Evolutionary conservation across 2,797 vertebrate species (phyloP), one percentile per base, ranked within the genome.

Genomic region (Sebastes trivittatus): DNA sequence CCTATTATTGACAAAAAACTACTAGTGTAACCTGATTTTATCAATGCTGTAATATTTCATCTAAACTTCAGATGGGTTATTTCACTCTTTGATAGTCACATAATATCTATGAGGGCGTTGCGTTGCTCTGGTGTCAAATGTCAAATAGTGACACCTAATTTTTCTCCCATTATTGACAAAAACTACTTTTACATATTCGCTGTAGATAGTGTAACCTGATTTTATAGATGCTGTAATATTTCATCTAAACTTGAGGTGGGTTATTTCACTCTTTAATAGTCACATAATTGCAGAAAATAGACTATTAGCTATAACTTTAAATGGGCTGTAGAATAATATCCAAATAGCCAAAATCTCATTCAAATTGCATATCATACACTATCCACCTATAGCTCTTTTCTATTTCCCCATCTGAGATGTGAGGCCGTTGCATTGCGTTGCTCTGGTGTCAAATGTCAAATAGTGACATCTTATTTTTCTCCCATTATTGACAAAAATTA

Each of bases 381-480:
- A 11, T 36, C 34, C 34, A 11, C 34, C 34, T 36, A 36, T 36
- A 36, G 34, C 4, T 36, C 4, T 36, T 36, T 36, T 36, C 36
- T 36, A 36, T 93, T 91, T 6, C 36, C 65, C 65, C 29, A 11
- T 76, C 60, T 52, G 42, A 72, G 83, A 16, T 73, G 55, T 36
- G 52, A 75, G 82, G 82, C 77, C 76, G 67, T 62, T 87, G 64
- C 58, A 36, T 36, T 11, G 34, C 34, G 4, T 36, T 36, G 34
- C 34, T 36, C 36, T 36, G 34, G 34, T 36, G 71, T 92, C 77
- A 85, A 68, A 56, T 36, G 71, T 92, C 77, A 85, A 68, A 56
- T 20, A 70, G 63, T 54, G 64, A 64, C 64, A 22, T 18, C 6
- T 16, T 4, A 4, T 11, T 34, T 2, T 52, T 29, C 42, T 32